A percentile compares a stretch with the other conserved stretches of the same genome.
Evolutionary conservation across 2,797 vertebrate species (phyloP).

Genomic region (Huso huso): DNA sequence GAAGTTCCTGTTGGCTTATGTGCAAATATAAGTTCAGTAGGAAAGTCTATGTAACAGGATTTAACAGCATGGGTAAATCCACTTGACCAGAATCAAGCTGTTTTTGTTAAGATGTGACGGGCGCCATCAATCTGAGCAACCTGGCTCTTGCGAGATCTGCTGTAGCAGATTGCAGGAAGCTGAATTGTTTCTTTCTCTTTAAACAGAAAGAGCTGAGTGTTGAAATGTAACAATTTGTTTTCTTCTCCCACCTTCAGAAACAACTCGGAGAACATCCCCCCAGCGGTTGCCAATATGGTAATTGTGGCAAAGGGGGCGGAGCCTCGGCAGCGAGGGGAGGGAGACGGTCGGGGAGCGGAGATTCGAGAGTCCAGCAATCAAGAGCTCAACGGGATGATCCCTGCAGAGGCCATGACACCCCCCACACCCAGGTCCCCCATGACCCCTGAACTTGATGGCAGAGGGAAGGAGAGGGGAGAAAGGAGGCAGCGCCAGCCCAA

Average conservation of each 20-base stretch:
- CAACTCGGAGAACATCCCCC: constrained; percentile 57
- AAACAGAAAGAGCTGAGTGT: too few species aligned
- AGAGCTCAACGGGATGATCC: constrained; percentile 56
- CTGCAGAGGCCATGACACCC: constrained; percentile 25
- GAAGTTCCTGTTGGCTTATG: too few species aligned
- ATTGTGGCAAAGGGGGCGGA: constrained; percentile 52
- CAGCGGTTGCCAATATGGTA: constrained; percentile 42
- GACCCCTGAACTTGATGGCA: constrained; percentile 25
- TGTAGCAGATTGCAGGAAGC: too few species aligned
- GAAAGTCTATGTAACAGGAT: too few species aligned
- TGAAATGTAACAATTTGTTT: too few species aligned
- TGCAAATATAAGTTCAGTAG: too few species aligned
- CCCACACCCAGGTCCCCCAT: constrained; percentile 9
- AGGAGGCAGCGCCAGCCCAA: constrained; percentile 52
- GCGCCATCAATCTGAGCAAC: too few species aligned
- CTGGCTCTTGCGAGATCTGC: too few species aligned
- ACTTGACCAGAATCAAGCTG: too few species aligned
- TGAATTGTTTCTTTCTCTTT: too few species aligned
- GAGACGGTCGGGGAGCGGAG: constrained; percentile 51
- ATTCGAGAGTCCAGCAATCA: constrained; percentile 40
- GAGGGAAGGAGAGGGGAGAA: constrained; percentile 26
- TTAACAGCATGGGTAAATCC: too few species aligned
- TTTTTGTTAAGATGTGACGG: too few species aligned
- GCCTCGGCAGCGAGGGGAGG: constrained; percentile 55
- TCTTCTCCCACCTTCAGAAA: constrained; percentile 42